Evolutionary conservation across 2,113 vertebrate species (phyloP), one percentile per base, ranked within the genome.

Genomic region (Ictalurus furcatus): DNA sequence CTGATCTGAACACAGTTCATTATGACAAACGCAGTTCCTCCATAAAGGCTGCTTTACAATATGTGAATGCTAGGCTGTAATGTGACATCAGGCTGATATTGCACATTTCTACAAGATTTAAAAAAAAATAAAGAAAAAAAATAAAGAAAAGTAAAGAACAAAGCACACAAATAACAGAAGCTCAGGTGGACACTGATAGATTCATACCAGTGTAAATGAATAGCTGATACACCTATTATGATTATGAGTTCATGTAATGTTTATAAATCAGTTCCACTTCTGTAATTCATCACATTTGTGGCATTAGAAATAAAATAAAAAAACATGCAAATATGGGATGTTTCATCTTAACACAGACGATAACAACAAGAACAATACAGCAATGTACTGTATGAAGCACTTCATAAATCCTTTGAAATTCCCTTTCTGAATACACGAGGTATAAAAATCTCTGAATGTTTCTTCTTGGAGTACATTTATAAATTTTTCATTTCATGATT

Each of bases 1-100:
- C 40, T 14, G 61, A 48, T 87, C 76, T 82, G 67, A 89, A 91
- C 76, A 89, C n/a, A 89, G 87, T 56, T 40, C 78, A 44, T 90
- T 34, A 63, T 28, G 63, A 74, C 52, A 85, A 81, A 67, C 28
- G 44, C 52, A 19, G 16, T 67, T 74, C 23, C 34, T 65, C 65
- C 56, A 87, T 28, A 85, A 40, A 71, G 7, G 17, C 88, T 65
- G 59, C 8, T 56, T 67, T 80, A 52, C 59, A 73, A 17, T 58
- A 58, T 85, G 48, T 34, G 40, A 69, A 23, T 85, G 65, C 73
- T n/a, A 6, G 44, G 56, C 28, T 67, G n/a, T 67, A 14, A 67
- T 87, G 44, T 80, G 76, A 81, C 21, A 69, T 30, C 21, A 67
- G 48, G 34, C 37, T 80, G 28, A 80, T n/a, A 52, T 44, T 34